A percentile compares a stretch with the other conserved stretches of the same genome.
Conservation (phyloP, 2,888 invertebrate genomes). For the Pandemis cinnamomeana region DNA sequence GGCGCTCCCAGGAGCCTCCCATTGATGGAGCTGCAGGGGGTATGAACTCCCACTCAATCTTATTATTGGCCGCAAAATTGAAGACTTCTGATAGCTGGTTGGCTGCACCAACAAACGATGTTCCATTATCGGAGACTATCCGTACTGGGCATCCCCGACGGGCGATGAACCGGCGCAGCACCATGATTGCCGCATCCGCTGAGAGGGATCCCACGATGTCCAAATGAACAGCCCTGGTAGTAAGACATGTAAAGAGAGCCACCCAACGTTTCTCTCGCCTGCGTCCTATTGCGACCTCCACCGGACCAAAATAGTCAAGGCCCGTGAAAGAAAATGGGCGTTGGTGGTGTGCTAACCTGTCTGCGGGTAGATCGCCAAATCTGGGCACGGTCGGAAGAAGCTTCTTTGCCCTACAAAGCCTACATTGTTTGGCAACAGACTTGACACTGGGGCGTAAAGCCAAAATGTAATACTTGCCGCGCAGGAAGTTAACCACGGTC, state of each 20-base stretch:
- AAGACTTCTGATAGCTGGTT: background rate
- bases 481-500: too few species aligned
- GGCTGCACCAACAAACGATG: background rate
- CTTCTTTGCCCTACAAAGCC: too few species aligned
- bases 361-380: background rate
- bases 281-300: background rate
- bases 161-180: conserved; percentile 1
- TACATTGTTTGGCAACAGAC: too few species aligned
- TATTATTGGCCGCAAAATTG: conserved; percentile 4
- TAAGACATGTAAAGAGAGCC: too few species aligned
- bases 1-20: background rate
- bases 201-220: background rate
- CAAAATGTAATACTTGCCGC: too few species aligned
- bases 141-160: conserved; percentile 3
- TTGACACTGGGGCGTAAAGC: too few species aligned
- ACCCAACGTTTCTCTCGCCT: background rate
- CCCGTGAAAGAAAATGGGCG: background rate
- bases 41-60: background rate
- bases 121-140: conserved; percentile 1
- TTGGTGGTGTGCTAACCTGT: background rate
- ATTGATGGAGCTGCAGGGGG: background rate
- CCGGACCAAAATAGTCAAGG: background rate
- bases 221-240: too few species aligned
- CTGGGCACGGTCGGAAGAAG: too few species aligned
- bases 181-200: conserved; percentile 4